Conservation (phyloP, 1,140 invertebrate species). For the Spodoptera frugiperda region DNA sequence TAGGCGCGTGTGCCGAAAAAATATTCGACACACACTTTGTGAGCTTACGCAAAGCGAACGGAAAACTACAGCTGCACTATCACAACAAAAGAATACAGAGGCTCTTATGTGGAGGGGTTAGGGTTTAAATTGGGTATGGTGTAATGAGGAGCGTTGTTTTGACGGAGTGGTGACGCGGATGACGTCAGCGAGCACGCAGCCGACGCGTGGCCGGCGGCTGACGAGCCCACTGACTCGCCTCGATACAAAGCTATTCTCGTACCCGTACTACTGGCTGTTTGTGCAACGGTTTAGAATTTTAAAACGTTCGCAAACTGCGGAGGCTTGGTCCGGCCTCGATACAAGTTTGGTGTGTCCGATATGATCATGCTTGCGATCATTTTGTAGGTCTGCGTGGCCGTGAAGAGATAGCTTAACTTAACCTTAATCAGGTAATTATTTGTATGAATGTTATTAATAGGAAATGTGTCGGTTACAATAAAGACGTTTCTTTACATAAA, state of each 20-base stretch:
- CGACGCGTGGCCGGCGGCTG: conserved; percentile 55
- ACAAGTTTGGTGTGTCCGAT: conserved; percentile 10
- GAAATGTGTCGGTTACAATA: no score
- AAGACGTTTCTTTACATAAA: no score
- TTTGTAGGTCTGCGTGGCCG: background rate
- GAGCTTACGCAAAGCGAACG: conserved; percentile 70
- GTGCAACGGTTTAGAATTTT: conserved; percentile 31
- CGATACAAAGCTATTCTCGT: conserved; percentile 38
- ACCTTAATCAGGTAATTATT: background rate
- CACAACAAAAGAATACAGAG: conserved; percentile 52
- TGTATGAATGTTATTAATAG: no score
- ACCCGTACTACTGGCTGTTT: conserved; percentile 5
- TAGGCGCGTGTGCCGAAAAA: conserved; percentile 48
- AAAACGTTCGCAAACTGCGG: conserved; percentile 17
- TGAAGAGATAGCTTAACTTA: background rate
- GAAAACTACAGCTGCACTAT: conserved; percentile 72
- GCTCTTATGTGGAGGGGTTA: conserved; percentile 53
- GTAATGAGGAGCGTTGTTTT: conserved; percentile 55
- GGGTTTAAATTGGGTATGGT: conserved; percentile 50
- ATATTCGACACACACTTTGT: conserved; percentile 28
- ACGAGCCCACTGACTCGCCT: conserved; percentile 54
- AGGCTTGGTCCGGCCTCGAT: conserved; percentile 17
- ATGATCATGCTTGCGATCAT: conserved; percentile 11
- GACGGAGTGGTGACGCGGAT: conserved; percentile 65
- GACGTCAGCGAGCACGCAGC: conserved; percentile 63